phyloP scores from a whole-genome alignment of 2,113 vertebrate genomes.

The Anser brachyrhynchus region DNA sequence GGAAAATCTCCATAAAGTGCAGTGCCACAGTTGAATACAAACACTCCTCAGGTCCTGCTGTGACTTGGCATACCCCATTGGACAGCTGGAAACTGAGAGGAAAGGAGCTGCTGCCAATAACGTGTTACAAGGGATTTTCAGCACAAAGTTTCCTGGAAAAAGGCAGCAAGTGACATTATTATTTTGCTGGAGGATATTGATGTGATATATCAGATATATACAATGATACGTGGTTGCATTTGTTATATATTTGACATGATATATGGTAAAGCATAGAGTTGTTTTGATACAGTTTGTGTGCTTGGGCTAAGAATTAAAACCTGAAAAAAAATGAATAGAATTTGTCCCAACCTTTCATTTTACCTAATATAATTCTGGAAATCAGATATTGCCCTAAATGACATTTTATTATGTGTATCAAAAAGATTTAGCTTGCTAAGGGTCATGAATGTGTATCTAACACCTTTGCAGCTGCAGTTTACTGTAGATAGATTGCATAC shows the following conservation, averaged over 20 bases:
- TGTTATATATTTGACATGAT: not conserved
- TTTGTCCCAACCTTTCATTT: conserved; percentile 58
- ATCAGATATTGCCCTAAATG: conserved; percentile 72
- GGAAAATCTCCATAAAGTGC: conserved; percentile 75
- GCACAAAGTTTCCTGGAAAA: conserved; percentile 76
- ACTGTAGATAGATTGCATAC: conserved; percentile 64
- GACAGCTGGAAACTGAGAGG: conserved; percentile 94
- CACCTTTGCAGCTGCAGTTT: conserved; percentile 68
- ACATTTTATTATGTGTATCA: conserved; percentile 70
- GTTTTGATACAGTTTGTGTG: conserved; percentile 20
- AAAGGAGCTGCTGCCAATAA: conserved; percentile 85
- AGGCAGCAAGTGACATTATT: conserved; percentile 49
- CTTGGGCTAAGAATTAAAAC: not conserved
- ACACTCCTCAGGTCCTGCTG: conserved; percentile 91
- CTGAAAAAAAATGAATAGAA: conserved; percentile 23
- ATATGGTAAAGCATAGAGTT: conserved; percentile 2
- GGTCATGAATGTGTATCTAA: conserved; percentile 62
- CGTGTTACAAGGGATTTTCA: conserved; percentile 79
- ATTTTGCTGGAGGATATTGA: conserved; percentile 70
- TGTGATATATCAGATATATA: conserved; percentile 37
- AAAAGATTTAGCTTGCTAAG: conserved; percentile 70
- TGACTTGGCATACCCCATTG: conserved; percentile 92
- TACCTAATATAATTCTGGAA: conserved; percentile 70
- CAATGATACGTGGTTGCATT: not conserved
- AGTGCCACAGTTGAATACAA: conserved; percentile 82